Evolutionary conservation across 2,888 invertebrate species (phyloP).

Genomic region (Mycogona germanica): DNA sequence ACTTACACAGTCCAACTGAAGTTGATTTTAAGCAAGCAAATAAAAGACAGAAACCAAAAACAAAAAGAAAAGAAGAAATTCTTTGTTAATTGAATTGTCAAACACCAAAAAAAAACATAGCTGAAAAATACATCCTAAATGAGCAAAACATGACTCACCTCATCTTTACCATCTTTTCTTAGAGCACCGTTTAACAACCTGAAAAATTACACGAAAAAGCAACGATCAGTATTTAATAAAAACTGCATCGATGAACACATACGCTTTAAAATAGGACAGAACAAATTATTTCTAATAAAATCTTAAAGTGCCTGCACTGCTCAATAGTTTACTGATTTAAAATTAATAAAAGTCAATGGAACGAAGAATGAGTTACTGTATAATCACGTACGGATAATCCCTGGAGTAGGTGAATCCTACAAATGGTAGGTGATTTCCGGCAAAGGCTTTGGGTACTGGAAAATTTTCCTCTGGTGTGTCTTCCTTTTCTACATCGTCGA

Average conservation of each 20-base stretch:
- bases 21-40: neutral
- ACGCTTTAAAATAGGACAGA: neutral
- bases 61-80: conserved; percentile 9
- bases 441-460: conserved; percentile 93
- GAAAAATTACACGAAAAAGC: conserved; percentile 4
- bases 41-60: neutral
- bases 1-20: conserved; percentile 17
- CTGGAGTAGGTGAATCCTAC: conserved; percentile 96
- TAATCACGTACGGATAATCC: conserved; percentile 53
- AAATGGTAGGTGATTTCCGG: conserved; percentile 96
- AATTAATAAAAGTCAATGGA: neutral
- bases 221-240: neutral
- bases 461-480: conserved; percentile 88
- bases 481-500: conserved; percentile 94
- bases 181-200: conserved; percentile 9
- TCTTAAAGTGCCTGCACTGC: too few species aligned
- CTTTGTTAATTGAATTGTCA: neutral
- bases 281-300: too few species aligned
- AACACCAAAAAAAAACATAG: conserved; percentile 2
- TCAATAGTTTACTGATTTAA: neutral
- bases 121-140: neutral
- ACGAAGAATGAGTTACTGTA: too few species aligned
- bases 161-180: neutral
- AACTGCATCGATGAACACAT: neutral
- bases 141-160: conserved; percentile 1